Evolutionary conservation across 1,140 invertebrate species (phyloP).

Genomic region (Maniola jurtina): DNA sequence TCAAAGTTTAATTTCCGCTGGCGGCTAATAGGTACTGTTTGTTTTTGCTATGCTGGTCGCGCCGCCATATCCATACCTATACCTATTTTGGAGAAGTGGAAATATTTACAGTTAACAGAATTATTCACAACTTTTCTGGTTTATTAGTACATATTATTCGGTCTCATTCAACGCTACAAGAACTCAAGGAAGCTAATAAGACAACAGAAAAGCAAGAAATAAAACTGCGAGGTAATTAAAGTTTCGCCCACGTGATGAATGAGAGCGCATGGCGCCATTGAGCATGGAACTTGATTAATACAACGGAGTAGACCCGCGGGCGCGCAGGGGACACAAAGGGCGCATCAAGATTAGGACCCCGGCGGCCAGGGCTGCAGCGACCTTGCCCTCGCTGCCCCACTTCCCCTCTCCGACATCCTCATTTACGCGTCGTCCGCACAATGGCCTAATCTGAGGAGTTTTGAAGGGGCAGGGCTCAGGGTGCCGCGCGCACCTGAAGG

Average conservation of each 20-base stretch:
- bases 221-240: background rate
- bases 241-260: conserved; percentile 24
- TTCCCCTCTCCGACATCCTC: conserved; percentile 36
- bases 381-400: conserved; percentile 61
- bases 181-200: too few relatives aligned
- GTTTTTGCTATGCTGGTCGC: background rate
- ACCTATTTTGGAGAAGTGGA: too few relatives aligned
- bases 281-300: conserved; percentile 41
- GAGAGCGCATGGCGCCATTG: conserved; percentile 25
- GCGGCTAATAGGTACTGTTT: background rate
- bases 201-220: background rate
- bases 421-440: conserved; percentile 34
- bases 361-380: conserved; percentile 47
- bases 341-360: conserved; percentile 26
- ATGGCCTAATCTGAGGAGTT: conserved; percentile 46
- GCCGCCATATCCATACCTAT: background rate
- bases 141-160: too few relatives aligned
- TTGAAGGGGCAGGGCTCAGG: conserved; percentile 63
- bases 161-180: too few relatives aligned
- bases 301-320: conserved; percentile 6
- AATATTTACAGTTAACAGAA: too few relatives aligned
- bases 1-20: background rate
- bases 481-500: conserved; percentile 60
- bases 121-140: too few relatives aligned
- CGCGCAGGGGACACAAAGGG: conserved; percentile 39